Conservation (phyloP, 2,888 invertebrate species). For the Drosophila fungiperda region DNA sequence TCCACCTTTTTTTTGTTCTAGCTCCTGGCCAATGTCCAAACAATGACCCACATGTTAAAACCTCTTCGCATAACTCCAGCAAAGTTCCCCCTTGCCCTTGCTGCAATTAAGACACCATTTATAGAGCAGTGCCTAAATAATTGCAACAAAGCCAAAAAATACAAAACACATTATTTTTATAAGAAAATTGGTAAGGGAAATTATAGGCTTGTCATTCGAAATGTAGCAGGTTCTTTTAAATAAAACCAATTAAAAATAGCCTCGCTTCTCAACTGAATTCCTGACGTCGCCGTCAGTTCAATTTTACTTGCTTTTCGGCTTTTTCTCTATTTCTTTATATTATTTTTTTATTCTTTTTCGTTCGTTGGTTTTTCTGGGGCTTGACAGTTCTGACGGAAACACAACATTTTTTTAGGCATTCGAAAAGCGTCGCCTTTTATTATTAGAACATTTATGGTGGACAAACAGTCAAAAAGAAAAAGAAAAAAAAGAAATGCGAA, state of each 20-base stretch:
- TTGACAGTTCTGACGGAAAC: slow-evolving; percentile 70
- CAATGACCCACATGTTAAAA: slow-evolving; percentile 47
- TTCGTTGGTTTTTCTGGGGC: slow-evolving; percentile 2
- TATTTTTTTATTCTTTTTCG: background rate
- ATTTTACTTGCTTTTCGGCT: slow-evolving; percentile 28
- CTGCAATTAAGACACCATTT: slow-evolving; percentile 20
- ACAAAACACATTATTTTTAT: background rate
- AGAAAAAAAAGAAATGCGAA: slow-evolving; percentile 10
- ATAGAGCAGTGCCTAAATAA: slow-evolving; percentile 31
- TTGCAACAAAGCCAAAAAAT: slow-evolving; percentile 27
- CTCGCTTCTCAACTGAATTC: slow-evolving; percentile 52
- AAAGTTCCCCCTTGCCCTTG: background rate
- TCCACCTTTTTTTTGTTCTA: slow-evolving; percentile 11
- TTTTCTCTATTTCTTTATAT: slow-evolving; percentile 14
- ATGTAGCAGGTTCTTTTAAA: slow-evolving; percentile 69
- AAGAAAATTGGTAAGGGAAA: slow-evolving; percentile 28
- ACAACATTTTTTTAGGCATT: slow-evolving; percentile 57
- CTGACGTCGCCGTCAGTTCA: slow-evolving; percentile 45
- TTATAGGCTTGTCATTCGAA: slow-evolving; percentile 63
- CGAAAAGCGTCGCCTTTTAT: slow-evolving; percentile 59
- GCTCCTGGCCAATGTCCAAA: slow-evolving; percentile 20
- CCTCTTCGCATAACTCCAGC: slow-evolving; percentile 33
- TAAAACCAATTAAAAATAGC: slow-evolving; percentile 79
- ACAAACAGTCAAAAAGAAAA: slow-evolving; percentile 1
- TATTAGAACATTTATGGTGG: slow-evolving; percentile 44